Evolutionary conservation across 1,140 invertebrate genomes (phyloP).

Genomic region (Sipha flava): DNA sequence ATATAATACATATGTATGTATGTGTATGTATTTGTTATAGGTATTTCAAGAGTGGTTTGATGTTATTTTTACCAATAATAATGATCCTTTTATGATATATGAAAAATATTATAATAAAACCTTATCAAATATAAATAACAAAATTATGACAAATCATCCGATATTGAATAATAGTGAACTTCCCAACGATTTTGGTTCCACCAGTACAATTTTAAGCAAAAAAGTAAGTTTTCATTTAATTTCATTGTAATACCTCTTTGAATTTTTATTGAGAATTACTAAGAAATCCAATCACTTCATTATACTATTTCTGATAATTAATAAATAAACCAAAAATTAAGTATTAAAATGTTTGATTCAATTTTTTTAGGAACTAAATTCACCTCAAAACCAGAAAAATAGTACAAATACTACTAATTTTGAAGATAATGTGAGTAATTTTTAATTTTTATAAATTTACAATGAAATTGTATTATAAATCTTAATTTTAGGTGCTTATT

Average conservation of each 20-base stretch:
- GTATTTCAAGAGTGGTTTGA: conserved; percentile 23
- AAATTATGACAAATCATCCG: background rate
- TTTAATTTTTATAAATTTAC: too few relatives aligned
- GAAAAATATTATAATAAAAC: background rate
- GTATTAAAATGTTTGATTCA: too few relatives aligned
- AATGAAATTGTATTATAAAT: too few relatives aligned
- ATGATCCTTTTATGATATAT: background rate
- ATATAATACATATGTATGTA: background rate
- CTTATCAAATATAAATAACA: background rate
- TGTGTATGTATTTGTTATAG: background rate
- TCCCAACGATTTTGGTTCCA: background rate
- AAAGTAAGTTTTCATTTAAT: background rate
- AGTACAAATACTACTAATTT: too few relatives aligned
- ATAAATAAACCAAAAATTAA: too few relatives aligned
- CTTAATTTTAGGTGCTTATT: background rate
- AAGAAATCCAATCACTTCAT: too few relatives aligned
- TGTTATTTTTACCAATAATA: background rate
- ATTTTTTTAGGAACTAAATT: too few relatives aligned
- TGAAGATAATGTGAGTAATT: too few relatives aligned
- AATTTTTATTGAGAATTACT: too few relatives aligned
- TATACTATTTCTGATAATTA: too few relatives aligned
- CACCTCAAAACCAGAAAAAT: too few relatives aligned
- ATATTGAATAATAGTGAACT: background rate
- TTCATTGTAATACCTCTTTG: too few relatives aligned
- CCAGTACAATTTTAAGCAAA: background rate